Base-by-base conservation (phyloP, 1,140 invertebrate genomes). In the Prorops nasuta region DNA sequence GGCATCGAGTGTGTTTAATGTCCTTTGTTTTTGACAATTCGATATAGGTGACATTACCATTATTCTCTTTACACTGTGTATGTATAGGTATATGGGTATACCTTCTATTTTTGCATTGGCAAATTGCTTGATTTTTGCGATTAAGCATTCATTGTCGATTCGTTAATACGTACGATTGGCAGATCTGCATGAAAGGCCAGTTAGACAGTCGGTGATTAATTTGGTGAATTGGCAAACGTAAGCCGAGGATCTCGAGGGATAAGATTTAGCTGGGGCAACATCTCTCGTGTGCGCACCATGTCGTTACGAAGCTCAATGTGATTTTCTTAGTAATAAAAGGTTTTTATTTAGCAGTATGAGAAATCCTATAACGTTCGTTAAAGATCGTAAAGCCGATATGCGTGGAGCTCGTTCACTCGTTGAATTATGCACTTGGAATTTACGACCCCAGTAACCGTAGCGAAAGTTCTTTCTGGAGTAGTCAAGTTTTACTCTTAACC, bases 341-440 rank as follows among this genome's bases (percentile, higher is more conserved):
- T 37, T 58, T 54, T 54, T 37, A 52, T 48, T 56, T 39, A 50
- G 40, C 0, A 42, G 38, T 31, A 40, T 17, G 38, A 24, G 42
- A 45, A 59, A 49, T 39, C 51, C n/a, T n/a, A 44, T 44, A 51
- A 58, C 8, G 40, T 47, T 51, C 47, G 44, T 60, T 58, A 51
- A 43, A 46, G 36, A 54, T 47, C 40, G 24, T 60, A 58, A 58
- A 50, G 3, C n/a, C 20, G 39, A 47, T 47, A 54, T 43, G 56
- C 39, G 40, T 50, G 37, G 42, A 24, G 37, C 36, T 51, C 46
- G 43, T 54, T 60, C 21, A 40, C 21, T 21, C 28, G 15, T 10
- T 37, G 44, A 51, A 58, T 54, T 54, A 54, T 60, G 47, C 40
- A 47, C 51, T 58, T 31, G 3, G 31, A 1, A 9, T 58, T 58